Evolutionary conservation across 2,113 vertebrate species (phyloP), one percentile per base, ranked within the genome.

Genomic region (Centropristis striata): DNA sequence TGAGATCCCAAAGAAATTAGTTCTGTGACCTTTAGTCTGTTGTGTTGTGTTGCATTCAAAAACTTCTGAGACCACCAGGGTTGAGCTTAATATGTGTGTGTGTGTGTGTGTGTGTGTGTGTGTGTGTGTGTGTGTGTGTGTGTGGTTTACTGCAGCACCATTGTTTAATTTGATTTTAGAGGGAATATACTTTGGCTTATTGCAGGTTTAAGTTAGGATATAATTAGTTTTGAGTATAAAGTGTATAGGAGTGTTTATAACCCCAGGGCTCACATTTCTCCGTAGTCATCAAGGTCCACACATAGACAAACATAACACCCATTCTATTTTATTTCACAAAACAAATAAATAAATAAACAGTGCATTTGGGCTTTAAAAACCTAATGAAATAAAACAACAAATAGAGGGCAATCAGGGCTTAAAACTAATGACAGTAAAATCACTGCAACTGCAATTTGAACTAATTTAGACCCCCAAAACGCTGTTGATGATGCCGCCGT

Each of bases 351-450:
- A 32, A 28, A 32, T 23, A 49, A 72, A 59, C 32, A 1, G 41
- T 49, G 16, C 67, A 77, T 58, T 39, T 54, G 37, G 8, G 36
- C 14, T 21, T 73, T n/a, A 46, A 41, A 70, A 80, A 68, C 71
- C n/a, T 36, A 32, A 74, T 78, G 59, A 75, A 71, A 80, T 71
- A 71, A 76, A 71, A 72, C 18, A 46, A 32, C 23, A 74, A 66
- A 75, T 55, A 41, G 81, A 81, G 53, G 71, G 54, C 39, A 75
- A 63, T 68, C 27, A 58, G 37, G 63, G 58, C 25, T 32, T 73
- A 37, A 51, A 72, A 60, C 36, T 70, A 86, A 81, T 81, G 50
- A 76, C n/a, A 41, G 44, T 32, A 10, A 72, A 85, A 75, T 21
- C 44, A 21, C 54, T 59, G 25, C 54, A 61, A 27, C 47, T 61